phyloP scores from a whole-genome alignment of 1,140 invertebrate species.

The Nasonia giraulti region DNA sequence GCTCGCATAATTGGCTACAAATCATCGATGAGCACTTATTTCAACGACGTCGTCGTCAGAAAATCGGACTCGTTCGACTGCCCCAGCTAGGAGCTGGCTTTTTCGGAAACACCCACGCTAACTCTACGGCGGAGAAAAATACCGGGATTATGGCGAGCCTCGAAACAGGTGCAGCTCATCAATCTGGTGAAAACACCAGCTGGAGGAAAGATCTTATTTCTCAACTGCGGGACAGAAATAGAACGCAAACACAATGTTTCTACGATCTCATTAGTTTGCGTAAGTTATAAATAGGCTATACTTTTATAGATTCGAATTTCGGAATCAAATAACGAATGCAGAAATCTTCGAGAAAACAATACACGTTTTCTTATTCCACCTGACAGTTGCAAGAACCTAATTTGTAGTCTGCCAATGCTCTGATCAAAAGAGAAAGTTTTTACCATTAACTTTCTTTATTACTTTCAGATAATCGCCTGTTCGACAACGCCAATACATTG shows the following conservation, averaged over 20 bases:
- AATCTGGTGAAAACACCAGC: conserved; percentile 63
- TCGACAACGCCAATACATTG: conserved; percentile 86
- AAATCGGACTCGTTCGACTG: neutral
- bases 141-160: conserved; percentile 23
- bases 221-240: conserved; percentile 77
- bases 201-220: conserved; percentile 78
- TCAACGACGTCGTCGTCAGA: neutral
- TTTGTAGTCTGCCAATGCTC: neutral
- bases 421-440: neutral
- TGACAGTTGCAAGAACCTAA: too few species aligned
- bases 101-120: neutral
- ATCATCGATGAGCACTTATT: conserved; percentile 36
- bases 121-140: neutral
- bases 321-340: neutral
- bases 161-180: conserved; percentile 42
- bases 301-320: neutral
- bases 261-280: conserved; percentile 79
- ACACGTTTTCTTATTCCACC: neutral
- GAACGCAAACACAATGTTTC: conserved; percentile 76
- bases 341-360: neutral
- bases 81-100: neutral
- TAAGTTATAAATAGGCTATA: conserved; percentile 65
- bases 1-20: conserved; percentile 20
- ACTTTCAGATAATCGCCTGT: conserved; percentile 88
- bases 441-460: neutral